Evolutionary conservation across 1,140 invertebrate species (phyloP).

Genomic region (Brachionus plicatilis): DNA sequence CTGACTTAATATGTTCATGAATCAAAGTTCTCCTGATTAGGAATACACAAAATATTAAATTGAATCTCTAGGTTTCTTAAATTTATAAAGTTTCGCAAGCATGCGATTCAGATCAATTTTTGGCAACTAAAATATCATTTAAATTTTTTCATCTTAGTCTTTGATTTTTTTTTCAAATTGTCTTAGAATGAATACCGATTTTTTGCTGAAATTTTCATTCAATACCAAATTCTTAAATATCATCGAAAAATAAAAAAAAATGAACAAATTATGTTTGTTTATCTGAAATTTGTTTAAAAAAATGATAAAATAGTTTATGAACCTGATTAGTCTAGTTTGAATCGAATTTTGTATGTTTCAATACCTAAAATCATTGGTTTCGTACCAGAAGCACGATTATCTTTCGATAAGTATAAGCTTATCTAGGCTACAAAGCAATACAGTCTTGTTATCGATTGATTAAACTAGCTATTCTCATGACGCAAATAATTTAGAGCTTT

Average conservation of each 20-base stretch:
- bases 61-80: not conserved
- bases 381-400: not conserved
- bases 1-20: too few relatives aligned
- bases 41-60: not conserved
- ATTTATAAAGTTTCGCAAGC: not conserved
- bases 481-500: not conserved
- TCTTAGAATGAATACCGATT: not conserved
- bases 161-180: not conserved
- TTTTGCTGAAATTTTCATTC: not conserved
- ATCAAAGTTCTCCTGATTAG: not conserved
- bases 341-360: not conserved
- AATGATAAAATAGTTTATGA: not conserved
- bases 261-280: not conserved
- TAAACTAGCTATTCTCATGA: not conserved
- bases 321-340: not conserved
- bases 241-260: not conserved
- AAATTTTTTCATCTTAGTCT: not conserved
- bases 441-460: not conserved
- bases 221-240: not conserved
- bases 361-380: not conserved
- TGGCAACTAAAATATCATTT: not conserved
- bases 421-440: not conserved
- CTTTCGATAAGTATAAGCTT: not conserved
- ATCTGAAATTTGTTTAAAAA: not conserved
- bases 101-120: not conserved